Evolutionary conservation across 2,888 invertebrate species (phyloP).

Genomic region (Timandra comae): DNA sequence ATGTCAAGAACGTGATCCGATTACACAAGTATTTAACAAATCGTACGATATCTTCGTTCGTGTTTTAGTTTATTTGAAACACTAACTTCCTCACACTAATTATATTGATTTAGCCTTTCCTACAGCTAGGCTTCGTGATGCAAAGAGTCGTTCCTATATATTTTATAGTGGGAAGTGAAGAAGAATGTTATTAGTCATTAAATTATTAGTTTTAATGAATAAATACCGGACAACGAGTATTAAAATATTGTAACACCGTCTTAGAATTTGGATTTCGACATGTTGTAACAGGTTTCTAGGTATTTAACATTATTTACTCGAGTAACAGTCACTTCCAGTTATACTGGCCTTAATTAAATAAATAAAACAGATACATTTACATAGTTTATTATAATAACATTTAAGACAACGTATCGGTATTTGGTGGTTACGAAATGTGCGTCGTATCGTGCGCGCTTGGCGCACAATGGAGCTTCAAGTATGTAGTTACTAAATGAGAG

Average conservation of each 20-base stretch:
- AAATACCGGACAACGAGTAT: conserved; percentile 18
- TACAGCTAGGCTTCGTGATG: background rate
- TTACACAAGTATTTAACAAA: background rate
- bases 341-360: conserved; percentile 54
- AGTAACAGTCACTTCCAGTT: conserved; percentile 52
- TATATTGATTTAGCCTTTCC: too few species aligned
- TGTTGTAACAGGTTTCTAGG: conserved; percentile 40
- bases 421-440: background rate
- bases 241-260: conserved; percentile 24
- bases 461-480: background rate
- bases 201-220: background rate
- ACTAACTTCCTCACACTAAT: too few species aligned
- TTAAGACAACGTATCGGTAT: background rate
- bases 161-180: background rate
- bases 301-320: conserved; percentile 22
- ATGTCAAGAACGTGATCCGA: background rate
- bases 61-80: background rate
- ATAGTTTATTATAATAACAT: too few species aligned
- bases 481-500: background rate
- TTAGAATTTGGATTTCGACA: conserved; percentile 34
- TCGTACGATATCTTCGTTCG: background rate
- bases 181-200: background rate
- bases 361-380: too few species aligned
- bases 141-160: background rate
- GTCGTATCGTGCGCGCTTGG: background rate